Conservation (phyloP, 2,888 invertebrate species). For the Melieria omissa region DNA sequence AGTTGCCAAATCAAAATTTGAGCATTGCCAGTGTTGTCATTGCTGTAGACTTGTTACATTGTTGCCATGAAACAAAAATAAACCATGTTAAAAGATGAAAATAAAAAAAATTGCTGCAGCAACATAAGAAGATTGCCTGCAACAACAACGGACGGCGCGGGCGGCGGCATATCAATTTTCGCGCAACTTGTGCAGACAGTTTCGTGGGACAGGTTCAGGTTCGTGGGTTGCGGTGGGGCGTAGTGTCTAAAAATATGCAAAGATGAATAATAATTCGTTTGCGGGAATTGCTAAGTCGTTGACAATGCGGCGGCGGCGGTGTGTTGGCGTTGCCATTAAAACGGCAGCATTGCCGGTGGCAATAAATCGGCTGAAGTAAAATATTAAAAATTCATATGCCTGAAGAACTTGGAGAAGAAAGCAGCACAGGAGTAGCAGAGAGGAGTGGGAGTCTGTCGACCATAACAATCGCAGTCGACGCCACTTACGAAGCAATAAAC, state of each 20-base stretch:
- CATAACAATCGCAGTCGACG: too few species aligned
- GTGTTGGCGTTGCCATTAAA: background rate
- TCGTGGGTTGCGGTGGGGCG: too few species aligned
- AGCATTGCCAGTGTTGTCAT: background rate
- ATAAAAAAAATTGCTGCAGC: background rate
- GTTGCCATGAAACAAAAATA: background rate
- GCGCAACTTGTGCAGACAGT: too few species aligned
- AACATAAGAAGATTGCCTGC: slow-evolving; percentile 5
- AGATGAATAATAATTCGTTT: slow-evolving; percentile 29
- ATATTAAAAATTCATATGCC: too few species aligned
- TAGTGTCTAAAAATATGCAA: background rate
- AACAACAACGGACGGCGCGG: background rate
- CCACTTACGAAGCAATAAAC: too few species aligned
- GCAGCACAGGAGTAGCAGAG: too few species aligned
- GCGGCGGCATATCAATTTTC: too few species aligned
- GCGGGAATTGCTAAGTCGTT: background rate
- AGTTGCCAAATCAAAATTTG: slow-evolving; percentile 4
- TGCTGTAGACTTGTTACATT: background rate
- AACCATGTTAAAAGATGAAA: background rate
- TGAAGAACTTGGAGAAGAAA: too few species aligned
- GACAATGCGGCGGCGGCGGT: background rate
- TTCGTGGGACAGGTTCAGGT: too few species aligned
- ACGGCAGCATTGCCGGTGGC: too few species aligned
- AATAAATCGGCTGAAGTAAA: too few species aligned
- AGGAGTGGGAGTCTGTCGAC: too few species aligned